Base-by-base conservation (phyloP, 2,888 invertebrate species). In the Platypus cylindrus region DNA sequence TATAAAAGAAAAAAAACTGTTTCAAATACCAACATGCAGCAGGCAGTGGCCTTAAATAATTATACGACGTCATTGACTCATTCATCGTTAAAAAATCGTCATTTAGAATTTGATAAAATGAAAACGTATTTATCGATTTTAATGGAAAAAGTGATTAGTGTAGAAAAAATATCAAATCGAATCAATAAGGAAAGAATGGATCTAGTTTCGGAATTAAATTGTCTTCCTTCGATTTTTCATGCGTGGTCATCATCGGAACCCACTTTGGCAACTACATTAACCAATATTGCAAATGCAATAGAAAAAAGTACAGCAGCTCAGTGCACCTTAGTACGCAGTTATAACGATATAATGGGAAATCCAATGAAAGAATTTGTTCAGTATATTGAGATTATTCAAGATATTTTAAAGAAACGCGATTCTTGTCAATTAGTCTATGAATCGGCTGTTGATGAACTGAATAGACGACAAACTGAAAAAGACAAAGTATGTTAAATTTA, bases 361-460 rank as follows among this genome's bases (percentile, higher is more conserved):
- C 66, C 68, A 4, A 62, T 69, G 45, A 62, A 65, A 48, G 79
- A 79, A 50, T 78, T 78, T 50, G 58, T 74, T 15, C 61, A 71
- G 33, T 78, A 78, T 49, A 64, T 76, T 30, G 77, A 78, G 44
- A 73, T 75, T 23, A 73, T 77, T 4, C 75, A 75, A 58, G 75
- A 73, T 47, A 73, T 75, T 11, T 51, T 78, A 20, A 59, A 65
- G 32, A 67, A 74, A 40, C 58, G 79, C 18, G 78, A 79, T 49
- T 62, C 67, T 1, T 70, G 73, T 50, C 78, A 79, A 51, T 68
- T 67, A 42, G 67, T 71, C 35, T 77, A 75, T 50, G 77, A 78
- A 51, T 58, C 64, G 37, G 70, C 72, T 1, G 58, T 73, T 20
- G 75, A 78, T 28, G 75, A 78, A 48, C 56, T 77, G 27, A 66